These are phyloP conservation scores for Phainopepla nitens DNA, from an alignment of 2,113 vertebrate species.

Conservation along the genomic window DNA sequence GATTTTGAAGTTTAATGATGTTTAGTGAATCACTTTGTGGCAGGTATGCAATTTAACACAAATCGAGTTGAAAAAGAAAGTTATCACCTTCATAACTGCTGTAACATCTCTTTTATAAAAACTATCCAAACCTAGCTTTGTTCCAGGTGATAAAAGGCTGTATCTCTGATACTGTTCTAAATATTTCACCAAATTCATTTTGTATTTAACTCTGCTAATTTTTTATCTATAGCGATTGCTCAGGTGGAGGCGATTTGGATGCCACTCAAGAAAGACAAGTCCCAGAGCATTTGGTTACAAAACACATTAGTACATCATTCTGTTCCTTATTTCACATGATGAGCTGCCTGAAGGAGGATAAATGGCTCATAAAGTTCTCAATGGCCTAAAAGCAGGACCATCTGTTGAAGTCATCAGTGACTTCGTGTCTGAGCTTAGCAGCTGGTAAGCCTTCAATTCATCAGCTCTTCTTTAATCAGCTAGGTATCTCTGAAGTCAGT, in stretches of 20 bases:
- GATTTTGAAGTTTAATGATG: neutral
- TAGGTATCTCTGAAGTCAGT: neutral
- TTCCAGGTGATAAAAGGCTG: neutral
- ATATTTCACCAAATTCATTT: neutral
- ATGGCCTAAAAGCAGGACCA: constrained; percentile 25
- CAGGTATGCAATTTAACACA: neutral
- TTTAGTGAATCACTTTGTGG: neutral
- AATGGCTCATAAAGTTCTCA: constrained; percentile 55
- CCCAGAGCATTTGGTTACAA: constrained; percentile 14
- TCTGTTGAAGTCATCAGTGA: constrained; percentile 29
- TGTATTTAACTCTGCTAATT: neutral
- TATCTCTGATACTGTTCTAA: neutral
- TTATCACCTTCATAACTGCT: accelerated
- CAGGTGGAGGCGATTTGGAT: neutral
- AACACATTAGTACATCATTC: neutral
- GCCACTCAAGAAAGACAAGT: neutral
- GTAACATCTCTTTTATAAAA: neutral
- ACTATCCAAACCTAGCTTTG: accelerated
- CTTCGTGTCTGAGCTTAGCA: neutral
- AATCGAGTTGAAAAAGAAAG: neutral
- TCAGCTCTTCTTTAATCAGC: constrained; percentile 20
- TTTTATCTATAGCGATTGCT: neutral
- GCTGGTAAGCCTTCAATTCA: neutral
- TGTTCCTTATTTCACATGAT: constrained; percentile 29
- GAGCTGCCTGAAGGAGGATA: constrained; percentile 15